These are phyloP conservation scores for Amiota communis DNA, from an alignment of 2,888 invertebrate genomes.

Conservation along the genomic window DNA sequence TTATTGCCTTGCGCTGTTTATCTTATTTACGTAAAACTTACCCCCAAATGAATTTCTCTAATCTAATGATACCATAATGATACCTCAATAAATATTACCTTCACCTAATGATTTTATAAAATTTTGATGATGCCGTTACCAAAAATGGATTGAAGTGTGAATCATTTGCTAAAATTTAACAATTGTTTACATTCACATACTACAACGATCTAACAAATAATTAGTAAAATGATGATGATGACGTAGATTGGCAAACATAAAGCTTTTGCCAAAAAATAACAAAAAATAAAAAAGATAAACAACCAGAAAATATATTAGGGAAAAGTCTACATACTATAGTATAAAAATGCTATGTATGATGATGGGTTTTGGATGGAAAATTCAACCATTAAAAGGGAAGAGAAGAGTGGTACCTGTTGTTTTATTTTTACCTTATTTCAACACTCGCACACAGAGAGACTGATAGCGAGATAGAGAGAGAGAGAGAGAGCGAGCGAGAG, in stretches of 20 bases:
- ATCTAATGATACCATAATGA: no score
- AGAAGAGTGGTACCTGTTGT: conserved; percentile 57
- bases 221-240: conserved; percentile 45
- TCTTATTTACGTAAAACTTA: no score
- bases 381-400: conserved; percentile 37
- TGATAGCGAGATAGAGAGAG: conserved; percentile 11
- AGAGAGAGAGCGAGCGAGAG: conserved; percentile 29
- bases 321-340: not conserved
- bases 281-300: conserved; percentile 28
- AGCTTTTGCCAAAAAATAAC: conserved; percentile 50
- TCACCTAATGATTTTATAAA: not conserved
- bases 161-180: conserved; percentile 57
- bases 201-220: conserved; percentile 25
- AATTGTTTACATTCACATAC: conserved; percentile 52
- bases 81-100: conserved; percentile 3
- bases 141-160: conserved; percentile 62
- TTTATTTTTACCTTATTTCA: conserved; percentile 52
- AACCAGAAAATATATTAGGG: conserved; percentile 14
- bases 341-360: not conserved
- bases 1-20: no score
- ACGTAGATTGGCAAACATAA: conserved; percentile 64
- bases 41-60: not conserved
- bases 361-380: conserved; percentile 3
- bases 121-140: conserved; percentile 33
- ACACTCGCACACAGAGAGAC: not conserved